phyloP scores from a whole-genome alignment of 2,888 invertebrate genomes.

The Cephus pygmeus region DNA sequence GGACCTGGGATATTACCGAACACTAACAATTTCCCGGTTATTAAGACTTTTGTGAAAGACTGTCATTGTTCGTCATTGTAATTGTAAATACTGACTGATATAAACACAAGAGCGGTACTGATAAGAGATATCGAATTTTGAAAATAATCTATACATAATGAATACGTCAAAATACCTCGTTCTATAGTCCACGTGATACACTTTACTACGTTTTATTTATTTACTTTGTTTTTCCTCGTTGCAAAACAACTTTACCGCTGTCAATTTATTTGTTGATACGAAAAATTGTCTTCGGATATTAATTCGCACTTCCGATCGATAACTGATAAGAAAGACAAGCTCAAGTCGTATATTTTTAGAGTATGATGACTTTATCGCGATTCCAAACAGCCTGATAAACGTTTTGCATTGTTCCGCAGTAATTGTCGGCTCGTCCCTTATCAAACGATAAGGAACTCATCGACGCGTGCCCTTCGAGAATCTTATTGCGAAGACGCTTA shows the following conservation, averaged over 20 bases:
- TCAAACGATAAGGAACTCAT: not conserved
- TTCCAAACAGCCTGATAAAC: not conserved
- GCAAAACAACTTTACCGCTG: not conserved
- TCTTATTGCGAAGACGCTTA: not conserved
- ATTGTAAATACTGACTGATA: not conserved
- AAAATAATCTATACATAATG: not conserved
- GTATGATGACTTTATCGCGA: conserved; percentile 1
- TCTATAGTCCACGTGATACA: not conserved
- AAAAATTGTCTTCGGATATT: not conserved
- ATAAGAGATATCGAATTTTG: not conserved
- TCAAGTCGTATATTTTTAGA: not conserved
- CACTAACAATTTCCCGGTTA: not conserved
- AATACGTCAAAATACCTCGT: not conserved
- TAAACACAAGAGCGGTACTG: not conserved
- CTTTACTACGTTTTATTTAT: not conserved
- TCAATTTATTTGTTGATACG: not conserved
- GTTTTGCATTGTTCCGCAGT: not conserved
- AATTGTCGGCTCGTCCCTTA: not conserved
- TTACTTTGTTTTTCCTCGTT: not conserved
- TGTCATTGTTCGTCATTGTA: not conserved
- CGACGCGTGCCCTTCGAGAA: not conserved
- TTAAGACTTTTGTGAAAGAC: not conserved
- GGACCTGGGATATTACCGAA: conserved; percentile 3
- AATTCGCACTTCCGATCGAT: not conserved
- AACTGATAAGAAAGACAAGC: not conserved